phyloP scores from a whole-genome alignment of 2,113 vertebrate genomes.

The Scartelaos histophorus region DNA sequence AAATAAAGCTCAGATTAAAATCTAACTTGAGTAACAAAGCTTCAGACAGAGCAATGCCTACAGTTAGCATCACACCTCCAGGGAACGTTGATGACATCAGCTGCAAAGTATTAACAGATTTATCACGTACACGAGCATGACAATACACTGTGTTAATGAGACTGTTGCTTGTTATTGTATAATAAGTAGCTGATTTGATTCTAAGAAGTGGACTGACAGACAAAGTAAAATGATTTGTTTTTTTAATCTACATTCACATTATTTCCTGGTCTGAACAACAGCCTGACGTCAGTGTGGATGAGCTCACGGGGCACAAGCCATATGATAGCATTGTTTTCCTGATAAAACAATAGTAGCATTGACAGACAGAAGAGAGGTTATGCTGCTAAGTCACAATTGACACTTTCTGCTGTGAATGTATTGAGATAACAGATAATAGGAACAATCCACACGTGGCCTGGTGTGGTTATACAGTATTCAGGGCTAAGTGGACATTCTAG shows the following conservation, averaged over 20 bases:
- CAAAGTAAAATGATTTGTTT: neutral
- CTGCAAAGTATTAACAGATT: no score
- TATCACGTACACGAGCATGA: no score
- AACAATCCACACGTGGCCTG: neutral
- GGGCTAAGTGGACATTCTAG: slow-evolving; percentile 5
- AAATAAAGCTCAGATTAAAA: no score
- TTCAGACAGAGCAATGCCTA: no score
- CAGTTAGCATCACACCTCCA: no score
- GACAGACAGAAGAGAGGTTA: neutral
- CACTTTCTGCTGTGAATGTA: neutral
- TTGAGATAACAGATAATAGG: neutral
- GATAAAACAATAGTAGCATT: neutral
- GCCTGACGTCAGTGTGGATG: neutral
- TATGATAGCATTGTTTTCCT: slow-evolving; percentile 3
- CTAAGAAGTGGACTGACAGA: neutral
- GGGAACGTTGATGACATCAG: no score
- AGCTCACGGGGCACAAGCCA: neutral
- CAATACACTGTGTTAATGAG: no score
- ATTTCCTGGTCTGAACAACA: neutral
- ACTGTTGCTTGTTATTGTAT: neutral
- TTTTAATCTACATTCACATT: neutral
- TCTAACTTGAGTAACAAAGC: no score
- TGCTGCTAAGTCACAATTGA: neutral
- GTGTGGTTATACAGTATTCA: neutral
- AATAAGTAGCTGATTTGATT: neutral